These are phyloP conservation scores for Drosophila sturtevanti DNA, from an alignment of 1,140 invertebrate species.

Conservation along the genomic window DNA sequence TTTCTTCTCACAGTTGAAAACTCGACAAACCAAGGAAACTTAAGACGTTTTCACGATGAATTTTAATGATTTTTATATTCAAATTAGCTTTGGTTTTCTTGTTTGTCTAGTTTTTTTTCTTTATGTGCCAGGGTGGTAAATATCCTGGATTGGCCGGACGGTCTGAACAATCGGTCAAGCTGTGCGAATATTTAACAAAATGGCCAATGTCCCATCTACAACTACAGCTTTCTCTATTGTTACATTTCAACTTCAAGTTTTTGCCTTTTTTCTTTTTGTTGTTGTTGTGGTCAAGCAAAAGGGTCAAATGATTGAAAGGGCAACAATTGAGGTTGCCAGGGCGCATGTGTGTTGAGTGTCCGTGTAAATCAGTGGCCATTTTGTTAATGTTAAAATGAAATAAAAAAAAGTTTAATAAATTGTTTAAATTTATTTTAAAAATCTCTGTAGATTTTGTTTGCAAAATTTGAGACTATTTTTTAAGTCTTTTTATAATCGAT, in stretches of 20 bases:
- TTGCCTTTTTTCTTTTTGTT: constrained; percentile 16
- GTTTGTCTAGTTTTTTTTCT: constrained; percentile 42
- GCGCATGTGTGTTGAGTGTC: constrained; percentile 54
- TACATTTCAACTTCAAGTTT: constrained; percentile 18
- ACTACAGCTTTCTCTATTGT: constrained; percentile 17
- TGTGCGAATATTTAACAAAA: constrained; percentile 58
- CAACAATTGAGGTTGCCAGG: constrained; percentile 47
- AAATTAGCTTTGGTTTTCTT: constrained; percentile 65
- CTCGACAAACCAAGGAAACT: constrained; percentile 57
- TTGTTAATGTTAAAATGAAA: constrained; percentile 20
- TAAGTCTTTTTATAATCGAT: no score
- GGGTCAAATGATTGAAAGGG: constrained; percentile 53
- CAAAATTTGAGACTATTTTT: no score
- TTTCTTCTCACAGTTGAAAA: constrained; percentile 74
- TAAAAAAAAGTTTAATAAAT: neutral
- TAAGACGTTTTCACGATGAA: constrained; percentile 77
- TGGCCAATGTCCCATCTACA: constrained; percentile 47
- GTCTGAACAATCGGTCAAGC: constrained; percentile 41
- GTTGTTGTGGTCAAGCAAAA: constrained; percentile 32
- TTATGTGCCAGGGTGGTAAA: constrained; percentile 52
- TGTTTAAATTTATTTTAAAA: no score
- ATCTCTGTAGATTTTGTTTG: no score
- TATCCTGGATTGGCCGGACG: constrained; percentile 45
- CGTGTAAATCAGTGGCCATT: constrained; percentile 49
- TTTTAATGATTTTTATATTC: constrained; percentile 81